Conservation (phyloP, 2,888 invertebrate species). For the Imbricaverruca yamaguchii region DNA sequence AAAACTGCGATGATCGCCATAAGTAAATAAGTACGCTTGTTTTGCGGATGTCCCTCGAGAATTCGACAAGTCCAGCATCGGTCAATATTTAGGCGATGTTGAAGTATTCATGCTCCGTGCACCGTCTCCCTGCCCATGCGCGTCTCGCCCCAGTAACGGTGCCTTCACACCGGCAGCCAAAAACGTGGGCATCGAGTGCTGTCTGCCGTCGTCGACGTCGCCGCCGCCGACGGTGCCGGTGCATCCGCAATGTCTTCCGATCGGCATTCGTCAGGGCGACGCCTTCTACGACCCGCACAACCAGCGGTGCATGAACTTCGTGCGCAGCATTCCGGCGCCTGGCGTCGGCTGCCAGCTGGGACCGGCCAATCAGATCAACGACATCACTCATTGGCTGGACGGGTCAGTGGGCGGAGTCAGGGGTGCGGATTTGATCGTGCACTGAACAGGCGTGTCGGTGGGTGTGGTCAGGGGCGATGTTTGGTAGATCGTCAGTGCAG, state of each 20-base stretch:
- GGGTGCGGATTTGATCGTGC: too few relatives aligned
- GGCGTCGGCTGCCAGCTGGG: not conserved
- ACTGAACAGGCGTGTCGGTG: too few relatives aligned
- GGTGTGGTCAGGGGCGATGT: too few relatives aligned
- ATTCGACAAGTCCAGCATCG: too few relatives aligned
- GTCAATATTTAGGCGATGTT: too few relatives aligned
- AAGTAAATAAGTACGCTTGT: too few relatives aligned
- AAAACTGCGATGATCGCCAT: too few relatives aligned
- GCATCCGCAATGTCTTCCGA: conserved; percentile 36
- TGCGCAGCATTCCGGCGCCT: conserved; percentile 20
- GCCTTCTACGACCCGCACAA: conserved; percentile 33
- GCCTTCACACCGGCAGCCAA: conserved; percentile 21
- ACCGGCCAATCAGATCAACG: conserved; percentile 12
- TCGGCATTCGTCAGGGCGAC: conserved; percentile 34
- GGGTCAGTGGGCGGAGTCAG: not conserved
- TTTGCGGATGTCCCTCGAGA: too few relatives aligned
- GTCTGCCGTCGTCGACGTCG: conserved; percentile 31
- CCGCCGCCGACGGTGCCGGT: conserved; percentile 28
- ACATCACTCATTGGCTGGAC: conserved; percentile 14
- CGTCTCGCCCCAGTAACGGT: too few relatives aligned
- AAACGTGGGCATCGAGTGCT: conserved; percentile 36
- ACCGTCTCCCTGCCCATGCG: too few relatives aligned
- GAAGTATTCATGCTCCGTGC: too few relatives aligned
- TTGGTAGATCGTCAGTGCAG: too few relatives aligned
- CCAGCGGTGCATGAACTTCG: conserved; percentile 32